Evolutionary conservation across 2,888 invertebrate species (phyloP).

Genomic region (Octodonta nipae): DNA sequence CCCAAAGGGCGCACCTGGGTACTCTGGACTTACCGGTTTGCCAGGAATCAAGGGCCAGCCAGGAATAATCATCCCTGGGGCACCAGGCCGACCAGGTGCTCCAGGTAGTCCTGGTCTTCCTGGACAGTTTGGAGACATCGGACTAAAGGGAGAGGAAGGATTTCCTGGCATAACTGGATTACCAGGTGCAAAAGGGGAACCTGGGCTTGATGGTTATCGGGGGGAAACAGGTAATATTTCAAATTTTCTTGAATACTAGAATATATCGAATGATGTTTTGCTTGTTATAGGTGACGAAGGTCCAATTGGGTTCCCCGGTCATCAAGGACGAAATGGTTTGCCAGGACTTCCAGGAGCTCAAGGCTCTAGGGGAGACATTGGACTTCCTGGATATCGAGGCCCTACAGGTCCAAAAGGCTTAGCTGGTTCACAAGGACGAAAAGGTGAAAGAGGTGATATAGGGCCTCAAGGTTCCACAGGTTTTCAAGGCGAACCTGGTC

Average conservation of each 20-base stretch:
- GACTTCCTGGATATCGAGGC: conserved; percentile 32
- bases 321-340: conserved; percentile 26
- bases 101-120: conserved; percentile 22
- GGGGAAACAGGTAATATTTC: conserved; percentile 20
- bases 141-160: conserved; percentile 29
- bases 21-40: conserved; percentile 28
- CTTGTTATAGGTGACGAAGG: conserved; percentile 27
- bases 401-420: conserved; percentile 22
- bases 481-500: conserved; percentile 18
- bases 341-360: conserved; percentile 42
- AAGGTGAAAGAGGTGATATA: conserved; percentile 34
- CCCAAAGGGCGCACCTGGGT: conserved; percentile 31
- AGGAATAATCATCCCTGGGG: conserved; percentile 26
- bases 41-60: conserved; percentile 27
- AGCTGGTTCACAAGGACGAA: conserved; percentile 17
- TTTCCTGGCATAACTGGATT: conserved; percentile 25
- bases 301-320: conserved; percentile 31
- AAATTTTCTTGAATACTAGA: neutral
- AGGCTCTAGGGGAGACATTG: conserved; percentile 36
- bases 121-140: conserved; percentile 30
- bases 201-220: conserved; percentile 23
- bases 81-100: conserved; percentile 28
- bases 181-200: conserved; percentile 27
- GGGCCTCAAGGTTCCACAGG: conserved; percentile 31
- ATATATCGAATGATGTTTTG: conserved; percentile 2